Evolutionary conservation across 2,113 vertebrate genomes (phyloP).

Genomic region (Pyxicephalus adspersus): DNA sequence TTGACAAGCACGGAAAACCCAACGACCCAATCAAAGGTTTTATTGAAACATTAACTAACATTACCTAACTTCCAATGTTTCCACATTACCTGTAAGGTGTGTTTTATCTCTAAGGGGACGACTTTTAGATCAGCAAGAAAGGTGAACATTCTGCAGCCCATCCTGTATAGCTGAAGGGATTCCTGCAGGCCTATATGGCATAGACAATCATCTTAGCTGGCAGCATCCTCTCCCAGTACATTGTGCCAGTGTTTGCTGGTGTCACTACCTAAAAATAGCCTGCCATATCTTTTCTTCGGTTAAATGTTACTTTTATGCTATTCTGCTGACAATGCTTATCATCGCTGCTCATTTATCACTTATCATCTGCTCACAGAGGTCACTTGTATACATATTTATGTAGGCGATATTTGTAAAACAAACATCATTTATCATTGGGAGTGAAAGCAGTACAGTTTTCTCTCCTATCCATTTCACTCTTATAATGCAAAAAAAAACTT

Average conservation of each 20-base stretch:
- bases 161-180: constrained; percentile 8
- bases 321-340: constrained; percentile 3
- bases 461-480: no score
- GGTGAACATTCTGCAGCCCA: background rate
- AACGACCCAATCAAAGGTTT: no score
- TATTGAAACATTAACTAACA: no score
- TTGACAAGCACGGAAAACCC: no score
- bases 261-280: background rate
- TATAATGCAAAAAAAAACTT: no score
- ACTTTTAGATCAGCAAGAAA: no score
- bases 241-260: background rate
- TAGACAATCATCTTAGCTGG: constrained; percentile 27
- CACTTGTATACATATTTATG: background rate
- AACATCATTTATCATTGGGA: background rate
- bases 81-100: no score
- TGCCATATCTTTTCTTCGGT: background rate
- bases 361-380: background rate
- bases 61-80: no score
- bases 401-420: background rate
- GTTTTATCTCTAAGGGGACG: no score
- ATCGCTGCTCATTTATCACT: background rate
- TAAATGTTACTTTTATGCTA: background rate
- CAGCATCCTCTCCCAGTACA: constrained; percentile 2
- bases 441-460: background rate
- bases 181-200: constrained; percentile 4